Base-by-base conservation (phyloP, 1,140 invertebrate species). In the Monochamus saltuarius region DNA sequence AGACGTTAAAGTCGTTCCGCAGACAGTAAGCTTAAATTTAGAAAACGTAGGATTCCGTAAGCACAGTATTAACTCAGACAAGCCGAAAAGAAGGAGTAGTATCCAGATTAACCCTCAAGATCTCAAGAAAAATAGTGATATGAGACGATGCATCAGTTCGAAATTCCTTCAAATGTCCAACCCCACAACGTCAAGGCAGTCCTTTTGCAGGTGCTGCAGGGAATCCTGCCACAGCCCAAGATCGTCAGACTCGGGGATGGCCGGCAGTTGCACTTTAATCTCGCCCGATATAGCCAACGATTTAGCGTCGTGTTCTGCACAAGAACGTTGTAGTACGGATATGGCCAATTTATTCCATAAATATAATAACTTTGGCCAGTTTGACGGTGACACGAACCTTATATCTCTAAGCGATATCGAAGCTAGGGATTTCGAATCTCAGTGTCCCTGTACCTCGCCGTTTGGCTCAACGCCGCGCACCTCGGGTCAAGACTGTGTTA, bases 211-310 rank as follows among this genome's bases (percentile, higher is more conserved):
- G 62, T 85, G 83, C 70, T 85, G 84, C 59, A 79, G 83, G 56
- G 79, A 80, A 58, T 83, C 80, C 4, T 85, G 61, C 50, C 67
- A 84, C 13, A 87, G 85, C 73, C 84, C 84, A 0, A 75, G 85
- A 56, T 92, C 91, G 4, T 90, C 88, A 6, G 91, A 93, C 73
- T 90, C 88, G 0, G 91, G 91, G 14, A 88, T 93, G 77, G 90
- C 89, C 2, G 90, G 90, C 19, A 90, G 88, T 72, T 90, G 84
- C 70, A 86, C 84, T 37, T 78, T 89, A 49, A 82, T 86, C 11
- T 87, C 86, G 1, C 85, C 86, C 1, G 85, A 87, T 71, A 78
- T 76, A 58, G 77, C 59, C 47, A 79, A 64, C 35, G 43, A 52
- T 9, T n/a, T 53, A 38, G 16, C 50, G 1, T 35, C 50, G 1